These are phyloP conservation scores for Cavia aperea DNA, from an alignment of 2,113 vertebrate genomes.

Conservation along the genomic window DNA sequence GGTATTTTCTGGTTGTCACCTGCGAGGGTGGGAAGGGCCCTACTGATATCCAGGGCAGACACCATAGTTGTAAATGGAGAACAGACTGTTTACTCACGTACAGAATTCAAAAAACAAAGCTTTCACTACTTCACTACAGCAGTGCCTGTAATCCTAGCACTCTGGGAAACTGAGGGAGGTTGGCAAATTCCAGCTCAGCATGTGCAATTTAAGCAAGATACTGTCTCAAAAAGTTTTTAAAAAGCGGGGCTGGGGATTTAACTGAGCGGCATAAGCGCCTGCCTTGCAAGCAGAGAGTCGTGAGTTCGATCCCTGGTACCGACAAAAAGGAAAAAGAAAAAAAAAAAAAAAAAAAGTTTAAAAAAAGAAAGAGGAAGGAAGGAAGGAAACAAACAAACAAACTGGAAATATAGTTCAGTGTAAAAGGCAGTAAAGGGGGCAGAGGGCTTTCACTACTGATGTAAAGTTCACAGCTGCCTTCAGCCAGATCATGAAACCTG, in stretches of 20 bases:
- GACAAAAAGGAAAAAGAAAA: no score
- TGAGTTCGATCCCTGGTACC: no score
- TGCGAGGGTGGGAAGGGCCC: no score
- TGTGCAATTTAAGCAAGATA: neutral
- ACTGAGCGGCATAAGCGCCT: no score
- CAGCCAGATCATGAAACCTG: neutral
- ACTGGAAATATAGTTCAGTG: neutral
- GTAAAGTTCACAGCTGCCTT: neutral
- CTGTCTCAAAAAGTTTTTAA: neutral
- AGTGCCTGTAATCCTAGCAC: neutral
- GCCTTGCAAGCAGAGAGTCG: no score
- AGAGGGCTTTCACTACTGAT: neutral
- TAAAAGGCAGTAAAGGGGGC: neutral
- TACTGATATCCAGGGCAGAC: neutral
- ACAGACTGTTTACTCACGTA: neutral
- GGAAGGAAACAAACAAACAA: no score
- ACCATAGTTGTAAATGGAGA: neutral
- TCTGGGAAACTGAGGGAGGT: neutral
- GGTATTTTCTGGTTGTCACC: neutral
- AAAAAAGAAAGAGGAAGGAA: no score
- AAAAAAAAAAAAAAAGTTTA: no score
- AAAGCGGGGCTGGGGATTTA: neutral
- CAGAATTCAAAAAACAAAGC: constrained; percentile 9
- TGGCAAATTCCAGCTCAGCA: neutral
- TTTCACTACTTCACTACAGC: neutral